phyloP scores from a whole-genome alignment of 64 coral and sea anemone species.

The Montipora efflorescens region DNA sequence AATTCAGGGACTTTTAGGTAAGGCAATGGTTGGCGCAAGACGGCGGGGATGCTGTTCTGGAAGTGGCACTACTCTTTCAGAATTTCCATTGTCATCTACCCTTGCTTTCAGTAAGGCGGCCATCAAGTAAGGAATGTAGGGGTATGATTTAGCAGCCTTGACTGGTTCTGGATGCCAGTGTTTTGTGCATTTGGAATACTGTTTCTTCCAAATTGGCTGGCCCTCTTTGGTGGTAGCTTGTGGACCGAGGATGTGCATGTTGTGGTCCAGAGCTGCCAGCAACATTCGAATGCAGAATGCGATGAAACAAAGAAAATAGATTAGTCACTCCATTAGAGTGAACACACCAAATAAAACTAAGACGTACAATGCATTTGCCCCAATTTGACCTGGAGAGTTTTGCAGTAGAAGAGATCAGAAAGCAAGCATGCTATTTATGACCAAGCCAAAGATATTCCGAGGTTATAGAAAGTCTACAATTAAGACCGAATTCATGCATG shows the following conservation, averaged over 20 bases:
- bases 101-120: not conserved
- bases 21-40: conserved; percentile 1
- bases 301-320: not conserved
- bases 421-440: no score
- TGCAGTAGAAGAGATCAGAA: no score
- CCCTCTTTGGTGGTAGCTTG: conserved; percentile 1
- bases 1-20: no score
- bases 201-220: not conserved
- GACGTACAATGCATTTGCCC: no score
- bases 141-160: not conserved
- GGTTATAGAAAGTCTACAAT: no score
- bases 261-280: conserved; percentile 12
- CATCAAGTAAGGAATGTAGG: not conserved
- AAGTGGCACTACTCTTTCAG: not conserved
- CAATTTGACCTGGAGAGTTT: no score
- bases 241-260: not conserved
- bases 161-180: not conserved
- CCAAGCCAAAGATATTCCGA: no score
- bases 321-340: not conserved
- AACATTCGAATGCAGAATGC: not conserved
- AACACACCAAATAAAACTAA: no score
- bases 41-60: not conserved
- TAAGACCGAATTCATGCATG: no score
- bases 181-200: not conserved
- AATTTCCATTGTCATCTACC: not conserved